These are phyloP conservation scores for Muricea muricata DNA, from an alignment of 92 coral and sea anemone species.

Conservation along the genomic window DNA sequence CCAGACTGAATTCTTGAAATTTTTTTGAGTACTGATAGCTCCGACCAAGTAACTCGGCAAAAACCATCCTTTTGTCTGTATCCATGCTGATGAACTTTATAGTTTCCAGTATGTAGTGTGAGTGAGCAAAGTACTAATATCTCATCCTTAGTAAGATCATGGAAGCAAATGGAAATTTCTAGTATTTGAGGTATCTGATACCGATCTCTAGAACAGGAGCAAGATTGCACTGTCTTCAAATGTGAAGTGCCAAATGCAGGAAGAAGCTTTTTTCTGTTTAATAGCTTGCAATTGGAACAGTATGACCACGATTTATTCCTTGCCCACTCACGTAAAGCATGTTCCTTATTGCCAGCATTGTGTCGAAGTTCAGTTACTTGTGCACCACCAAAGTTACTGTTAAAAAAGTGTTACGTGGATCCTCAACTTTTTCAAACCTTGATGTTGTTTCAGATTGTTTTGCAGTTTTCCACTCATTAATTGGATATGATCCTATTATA, in stretches of 20 bases:
- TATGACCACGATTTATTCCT: conserved; percentile 15
- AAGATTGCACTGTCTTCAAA: too few species aligned
- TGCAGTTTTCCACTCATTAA: conserved; percentile 10
- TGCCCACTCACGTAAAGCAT: too few species aligned
- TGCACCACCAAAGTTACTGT: background rate
- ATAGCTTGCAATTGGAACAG: too few species aligned
- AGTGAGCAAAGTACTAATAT: conserved; percentile 19
- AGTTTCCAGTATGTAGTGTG: conserved; percentile 37
- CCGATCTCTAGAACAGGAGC: too few species aligned
- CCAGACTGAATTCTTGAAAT: background rate
- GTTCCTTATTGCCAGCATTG: background rate
- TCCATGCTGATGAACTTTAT: conserved; percentile 22
- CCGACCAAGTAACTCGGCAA: too few species aligned
- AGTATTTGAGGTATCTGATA: conserved; percentile 24
- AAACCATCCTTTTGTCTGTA: conserved; percentile 35
- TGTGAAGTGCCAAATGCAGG: too few species aligned
- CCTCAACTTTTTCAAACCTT: background rate
- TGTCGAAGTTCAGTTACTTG: background rate
- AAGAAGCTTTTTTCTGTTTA: too few species aligned
- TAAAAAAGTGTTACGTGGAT: background rate
- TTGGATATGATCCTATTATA: conserved; percentile 7
- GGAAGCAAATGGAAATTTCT: background rate
- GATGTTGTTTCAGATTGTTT: background rate
- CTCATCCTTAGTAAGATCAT: background rate
- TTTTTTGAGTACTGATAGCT: too few species aligned